Percentiles rank a stretch among this genome's conserved stretches.
Evolutionary conservation across 2,888 invertebrate genomes (phyloP).

Genomic region (Eristalinus aeneus): DNA sequence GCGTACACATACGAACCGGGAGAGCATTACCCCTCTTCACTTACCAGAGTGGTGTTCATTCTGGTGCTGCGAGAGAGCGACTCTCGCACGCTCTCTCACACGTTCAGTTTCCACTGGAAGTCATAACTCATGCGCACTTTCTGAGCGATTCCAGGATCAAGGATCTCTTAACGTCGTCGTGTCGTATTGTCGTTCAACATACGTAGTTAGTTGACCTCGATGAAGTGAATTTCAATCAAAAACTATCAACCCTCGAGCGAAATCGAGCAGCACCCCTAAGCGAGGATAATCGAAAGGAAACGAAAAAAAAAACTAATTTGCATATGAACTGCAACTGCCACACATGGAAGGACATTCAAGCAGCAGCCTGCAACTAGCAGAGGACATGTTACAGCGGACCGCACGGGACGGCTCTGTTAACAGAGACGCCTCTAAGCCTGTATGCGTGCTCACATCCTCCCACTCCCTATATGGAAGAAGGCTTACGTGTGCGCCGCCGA

Average conservation of each 20-base stretch:
- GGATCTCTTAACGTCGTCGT: slow-evolving; percentile 27
- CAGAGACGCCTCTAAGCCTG: slow-evolving; percentile 19
- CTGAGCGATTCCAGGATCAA: slow-evolving; percentile 50
- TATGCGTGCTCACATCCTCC: not conserved
- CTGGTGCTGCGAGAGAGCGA: slow-evolving; percentile 24
- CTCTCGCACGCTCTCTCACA: not conserved
- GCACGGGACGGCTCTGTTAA: slow-evolving; percentile 33
- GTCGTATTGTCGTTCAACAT: slow-evolving; percentile 51
- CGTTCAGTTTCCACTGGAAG: slow-evolving; percentile 41
- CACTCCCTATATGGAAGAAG: slow-evolving; percentile 15
- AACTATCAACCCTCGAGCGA: slow-evolving; percentile 19
- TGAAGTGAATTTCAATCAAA: slow-evolving; percentile 21
- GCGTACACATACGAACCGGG: slow-evolving; percentile 23
- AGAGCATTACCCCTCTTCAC: slow-evolving; percentile 34
- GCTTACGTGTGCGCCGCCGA: slow-evolving; percentile 33
- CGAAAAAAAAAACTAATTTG: slow-evolving; percentile 19
- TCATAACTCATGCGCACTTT: slow-evolving; percentile 44
- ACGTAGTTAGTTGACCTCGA: slow-evolving; percentile 63
- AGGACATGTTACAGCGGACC: slow-evolving; percentile 34
- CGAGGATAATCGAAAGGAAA: not conserved
- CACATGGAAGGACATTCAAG: slow-evolving; percentile 4
- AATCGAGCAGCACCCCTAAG: not conserved
- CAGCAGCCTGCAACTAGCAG: slow-evolving; percentile 14
- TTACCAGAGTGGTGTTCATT: slow-evolving; percentile 39
- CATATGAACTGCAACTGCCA: slow-evolving; percentile 12